These are phyloP conservation scores for Ptychochromis oligacanthus DNA, from an alignment of 2,113 vertebrate species.

Conservation along the genomic window DNA sequence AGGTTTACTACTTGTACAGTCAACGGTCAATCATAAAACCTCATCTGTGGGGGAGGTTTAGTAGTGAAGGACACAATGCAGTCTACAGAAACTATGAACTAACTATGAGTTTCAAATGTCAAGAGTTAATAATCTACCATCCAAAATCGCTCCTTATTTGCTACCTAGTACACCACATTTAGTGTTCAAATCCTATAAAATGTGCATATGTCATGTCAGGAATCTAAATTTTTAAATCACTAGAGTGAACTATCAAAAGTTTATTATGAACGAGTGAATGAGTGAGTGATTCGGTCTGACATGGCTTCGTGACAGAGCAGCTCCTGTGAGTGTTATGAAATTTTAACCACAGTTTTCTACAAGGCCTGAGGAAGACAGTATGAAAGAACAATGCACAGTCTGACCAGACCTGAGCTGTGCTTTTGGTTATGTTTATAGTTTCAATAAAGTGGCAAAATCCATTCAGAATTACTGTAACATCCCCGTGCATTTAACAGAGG, in stretches of 20 bases:
- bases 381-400: neutral
- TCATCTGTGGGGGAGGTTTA: neutral
- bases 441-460: neutral
- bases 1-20: neutral
- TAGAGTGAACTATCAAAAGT: neutral
- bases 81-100: neutral
- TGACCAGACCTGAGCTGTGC: neutral
- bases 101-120: neutral
- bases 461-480: too few species aligned
- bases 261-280: neutral
- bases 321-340: constrained; percentile 7
- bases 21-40: neutral
- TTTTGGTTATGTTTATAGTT: neutral
- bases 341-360: constrained; percentile 10
- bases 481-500: too few species aligned
- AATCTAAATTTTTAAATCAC: neutral
- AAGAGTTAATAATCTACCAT: neutral
- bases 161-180: neutral
- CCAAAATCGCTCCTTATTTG: neutral
- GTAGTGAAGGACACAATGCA: neutral
- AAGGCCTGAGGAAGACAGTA: neutral
- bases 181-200: neutral
- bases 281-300: neutral
- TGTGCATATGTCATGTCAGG: neutral
- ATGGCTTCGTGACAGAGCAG: neutral